phyloP scores from a whole-genome alignment of 2,888 invertebrate genomes.

The Leucoma salicis region DNA sequence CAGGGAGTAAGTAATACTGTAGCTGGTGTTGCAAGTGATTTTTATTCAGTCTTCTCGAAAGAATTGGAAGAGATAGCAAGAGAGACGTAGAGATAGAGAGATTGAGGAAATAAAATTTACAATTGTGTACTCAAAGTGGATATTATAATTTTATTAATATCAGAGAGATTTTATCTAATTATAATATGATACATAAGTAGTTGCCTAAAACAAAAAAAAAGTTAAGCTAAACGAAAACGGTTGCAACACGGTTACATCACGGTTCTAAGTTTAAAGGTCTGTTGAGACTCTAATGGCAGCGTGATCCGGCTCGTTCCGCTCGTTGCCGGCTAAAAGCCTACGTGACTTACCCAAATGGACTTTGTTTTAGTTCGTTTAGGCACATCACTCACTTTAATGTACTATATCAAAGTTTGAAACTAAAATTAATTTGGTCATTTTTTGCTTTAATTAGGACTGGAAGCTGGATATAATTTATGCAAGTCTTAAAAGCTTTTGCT shows the following conservation, averaged over 20 bases:
- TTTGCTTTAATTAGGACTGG: constrained; percentile 9
- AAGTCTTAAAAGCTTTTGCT: constrained; percentile 8
- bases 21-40: too few species aligned
- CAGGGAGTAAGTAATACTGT: too few species aligned
- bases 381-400: constrained; percentile 32
- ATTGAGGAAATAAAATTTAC: too few species aligned
- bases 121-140: too few species aligned
- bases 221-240: not conserved
- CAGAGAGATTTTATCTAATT: too few species aligned
- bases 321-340: constrained; percentile 40
- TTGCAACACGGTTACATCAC: not conserved
- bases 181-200: too few species aligned
- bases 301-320: constrained; percentile 22
- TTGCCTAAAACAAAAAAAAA: too few species aligned
- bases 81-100: too few species aligned
- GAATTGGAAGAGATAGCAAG: too few species aligned
- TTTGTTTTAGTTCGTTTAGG: constrained; percentile 29
- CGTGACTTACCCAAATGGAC: constrained; percentile 47
- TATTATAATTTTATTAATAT: too few species aligned
- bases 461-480: not conserved
- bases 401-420: constrained; percentile 17
- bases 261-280: not conserved
- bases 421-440: constrained; percentile 20
- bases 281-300: constrained; percentile 1
- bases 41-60: too few species aligned